Conservation (phyloP, 2,888 invertebrate genomes). For the Salpingus planirostris region DNA sequence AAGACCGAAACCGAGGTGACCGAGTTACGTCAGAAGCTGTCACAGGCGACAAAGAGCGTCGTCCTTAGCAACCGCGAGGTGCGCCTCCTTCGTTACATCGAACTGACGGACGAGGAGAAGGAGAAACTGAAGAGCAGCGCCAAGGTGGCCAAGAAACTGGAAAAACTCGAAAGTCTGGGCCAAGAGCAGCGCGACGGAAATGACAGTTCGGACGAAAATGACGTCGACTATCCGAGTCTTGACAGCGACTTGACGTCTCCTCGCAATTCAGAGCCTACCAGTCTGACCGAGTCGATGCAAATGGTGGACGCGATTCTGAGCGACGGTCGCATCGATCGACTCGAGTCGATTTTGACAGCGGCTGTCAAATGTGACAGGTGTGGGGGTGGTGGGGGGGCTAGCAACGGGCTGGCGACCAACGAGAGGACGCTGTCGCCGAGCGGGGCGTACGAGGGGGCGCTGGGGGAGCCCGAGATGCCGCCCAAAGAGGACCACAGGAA, state of each 20-base stretch:
- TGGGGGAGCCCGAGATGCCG: conserved; percentile 27
- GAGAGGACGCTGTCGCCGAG: conserved; percentile 35
- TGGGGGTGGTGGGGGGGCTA: conserved; percentile 44
- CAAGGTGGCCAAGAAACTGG: conserved; percentile 86
- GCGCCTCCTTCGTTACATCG: conserved; percentile 73
- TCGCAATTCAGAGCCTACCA: conserved; percentile 68
- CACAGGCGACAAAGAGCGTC: conserved; percentile 74
- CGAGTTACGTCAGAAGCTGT: conserved; percentile 74
- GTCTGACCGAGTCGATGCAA: conserved; percentile 82
- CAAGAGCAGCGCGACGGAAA: conserved; percentile 59
- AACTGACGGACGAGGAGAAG: conserved; percentile 85
- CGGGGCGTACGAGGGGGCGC: conserved; percentile 27
- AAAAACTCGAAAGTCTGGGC: conserved; percentile 74
- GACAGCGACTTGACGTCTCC: conserved; percentile 71
- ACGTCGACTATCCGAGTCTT: conserved; percentile 66
- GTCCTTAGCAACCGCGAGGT: conserved; percentile 89
- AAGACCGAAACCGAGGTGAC: conserved; percentile 86
- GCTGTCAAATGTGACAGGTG: conserved; percentile 52
- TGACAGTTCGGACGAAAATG: conserved; percentile 65
- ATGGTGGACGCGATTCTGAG: conserved; percentile 78
- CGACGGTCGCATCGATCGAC: conserved; percentile 73
- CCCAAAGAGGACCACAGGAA: conserved; percentile 46
- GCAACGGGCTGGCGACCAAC: conserved; percentile 23
- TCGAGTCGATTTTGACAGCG: conserved; percentile 77
- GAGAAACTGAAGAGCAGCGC: conserved; percentile 84